Evolutionary conservation across 2,797 vertebrate genomes (phyloP), one percentile per base, ranked within the genome.

Genomic region (Masticophis lateralis): DNA sequence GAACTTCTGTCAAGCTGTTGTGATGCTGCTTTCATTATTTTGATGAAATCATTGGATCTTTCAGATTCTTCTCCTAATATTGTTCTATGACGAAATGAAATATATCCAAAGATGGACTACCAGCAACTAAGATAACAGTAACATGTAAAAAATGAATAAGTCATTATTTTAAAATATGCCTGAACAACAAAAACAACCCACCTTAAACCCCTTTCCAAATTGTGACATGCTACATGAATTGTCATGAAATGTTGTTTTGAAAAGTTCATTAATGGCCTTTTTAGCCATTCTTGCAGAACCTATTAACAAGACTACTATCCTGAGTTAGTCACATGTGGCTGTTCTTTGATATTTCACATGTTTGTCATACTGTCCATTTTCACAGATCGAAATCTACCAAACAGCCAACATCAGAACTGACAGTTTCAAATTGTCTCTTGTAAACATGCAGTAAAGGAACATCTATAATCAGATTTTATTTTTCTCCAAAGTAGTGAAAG

Each of bases 401-500:
- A 94, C 94, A 94, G 92, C 47, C 94, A 60, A 92, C 3, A 0
- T 94, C 94, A 95, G 83, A 95, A 94, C 95, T 94, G 95, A 95
- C 94, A 96, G 94, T 96, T 95, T 96, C 97, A 94, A 97, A 97
- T 93, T 96, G 90, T 88, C 27, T 88, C n/a, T 93, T 97, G 97
- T 93, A 97, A 97, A 97, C 96, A 96, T 94, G 95, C 95, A 96
- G 95, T 95, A 97, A 97, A 97, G 95, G 95, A 97, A 95, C 89
- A 91, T 95, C 97, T 90, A 9, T 98, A 97, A 97, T 90, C 97
- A 92, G 92, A 90, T 95, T 97, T 95, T 92, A 94, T 97, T 97
- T 97, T 96, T 96, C 97, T 95, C 92, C 97, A 96, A 97, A 95
- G 97, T 96, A 95, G 96, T 93, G 83, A 92, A 97, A 97, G 96